Base-by-base conservation (phyloP, 2,888 invertebrate genomes). In the Drosophila vallismaia region DNA sequence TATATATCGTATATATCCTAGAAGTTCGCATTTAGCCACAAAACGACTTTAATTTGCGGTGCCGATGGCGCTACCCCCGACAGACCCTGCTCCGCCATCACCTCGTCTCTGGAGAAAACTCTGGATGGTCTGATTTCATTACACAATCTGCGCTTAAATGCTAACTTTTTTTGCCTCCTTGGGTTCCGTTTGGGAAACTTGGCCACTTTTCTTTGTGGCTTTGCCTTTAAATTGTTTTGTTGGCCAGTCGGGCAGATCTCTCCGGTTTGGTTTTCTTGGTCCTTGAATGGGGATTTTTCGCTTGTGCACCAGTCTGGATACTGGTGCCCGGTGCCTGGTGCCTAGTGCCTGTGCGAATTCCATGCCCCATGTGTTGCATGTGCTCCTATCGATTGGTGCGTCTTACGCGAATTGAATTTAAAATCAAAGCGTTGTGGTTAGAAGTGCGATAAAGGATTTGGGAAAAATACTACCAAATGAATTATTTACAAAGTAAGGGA, bases 31-130 rank as follows among this genome's bases (percentile, higher is more conserved):
- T 77, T 80, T 76, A 83, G 70, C 84, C 76, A 59, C 77, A 86
- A 84, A 86, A 79, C 73, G 74, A 79, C 73, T 86, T 86, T 86
- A 86, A 86, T 85, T 80, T 86, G 84, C 74, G 84, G 84, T 84
- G 71, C 59, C 75, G 54, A 49, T 52, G 69, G 69, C 59, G 54
- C 33, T 40, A 40, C 50, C 12, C 38, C 31, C 38, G 24, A n/a
- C 29, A 28, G 24, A 29, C 19, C 14, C 6, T 10, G 48, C 19
- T 31, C 2, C 31, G 28, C 3, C 10, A 33, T 8, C 26, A 49
- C 8, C 38, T 40, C 44, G 19, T 42, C 26, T 38, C 62, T 44
- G 12, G 51, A 42, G 19, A 19, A 19, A 24, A 44, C 60, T 62
- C 60, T 53, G 60, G 58, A 70, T 77, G 69, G 71, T 84, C 66